Evolutionary conservation across 1,140 invertebrate genomes (phyloP), one percentile per base, ranked within the genome.

Genomic region (Apis florea): DNA sequence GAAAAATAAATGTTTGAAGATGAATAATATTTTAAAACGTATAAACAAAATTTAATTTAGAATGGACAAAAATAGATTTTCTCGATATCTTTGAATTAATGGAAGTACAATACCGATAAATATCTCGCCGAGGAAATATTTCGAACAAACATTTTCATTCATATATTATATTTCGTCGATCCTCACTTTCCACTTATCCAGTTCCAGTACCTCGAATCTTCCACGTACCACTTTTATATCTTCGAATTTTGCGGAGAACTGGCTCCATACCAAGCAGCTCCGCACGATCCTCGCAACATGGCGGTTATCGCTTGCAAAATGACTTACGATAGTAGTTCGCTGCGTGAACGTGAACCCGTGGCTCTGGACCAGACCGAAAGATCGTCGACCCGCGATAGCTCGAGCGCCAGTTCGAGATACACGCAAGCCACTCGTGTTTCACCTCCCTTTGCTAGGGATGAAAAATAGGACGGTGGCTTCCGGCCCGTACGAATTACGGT

Each of bases 241-340:
- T 77, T 49, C 51, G 19, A 79, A 76, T 82, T 63, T 51, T 61
- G 51, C 26, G 77, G 31, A 54, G 61, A 76, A 75, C 73, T 85
- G 84, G 84, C 84, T 51, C 24, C 2, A 40, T 77, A 85, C 79
- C 84, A 85, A 85, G 40, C 61, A 26, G 69, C 26, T 9, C 54
- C 51, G n/a, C 78, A 81, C 49, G 49, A 63, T 76, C 56, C 69
- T 19, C 49, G 56, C 31, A 85, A 69, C 79, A 73, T 58, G 56
- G 26, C 68, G 78, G 75, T 85, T 82, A 85, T 85, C 83, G 72
- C 61, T 40, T 40, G 26, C 56, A 26, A 81, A 70, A 82, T 85
- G 83, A 85, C 51, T 77, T 68, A 85, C 53, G 56, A 51, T 31
- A 51, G 15, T n/a, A 54, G 73, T 72, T 49, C 53, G n/a, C 63